Evolutionary conservation across 1,140 invertebrate species (phyloP).

Genomic region (Brachionus sp.): DNA sequence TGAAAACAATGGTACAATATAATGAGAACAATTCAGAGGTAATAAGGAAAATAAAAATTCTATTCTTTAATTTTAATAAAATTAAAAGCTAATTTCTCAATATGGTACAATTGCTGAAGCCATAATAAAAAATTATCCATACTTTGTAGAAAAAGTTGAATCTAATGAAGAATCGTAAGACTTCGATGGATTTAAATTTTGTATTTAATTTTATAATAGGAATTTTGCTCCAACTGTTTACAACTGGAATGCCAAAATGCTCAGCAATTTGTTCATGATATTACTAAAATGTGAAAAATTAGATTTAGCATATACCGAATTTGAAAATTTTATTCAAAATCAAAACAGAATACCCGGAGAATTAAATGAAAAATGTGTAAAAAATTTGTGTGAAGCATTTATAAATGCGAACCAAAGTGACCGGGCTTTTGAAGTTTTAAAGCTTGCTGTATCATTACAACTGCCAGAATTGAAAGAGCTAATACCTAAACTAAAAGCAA

Average conservation of each 20-base stretch:
- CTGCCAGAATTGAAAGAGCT: neutral
- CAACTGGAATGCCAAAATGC: slow-evolving; percentile 27
- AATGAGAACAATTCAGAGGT: neutral
- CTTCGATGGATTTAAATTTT: neutral
- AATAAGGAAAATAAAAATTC: neutral
- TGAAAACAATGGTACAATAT: slow-evolving; percentile 26
- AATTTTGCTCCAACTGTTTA: neutral
- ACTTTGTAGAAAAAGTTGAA: neutral
- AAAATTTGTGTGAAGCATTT: neutral
- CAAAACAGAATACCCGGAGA: slow-evolving; percentile 26
- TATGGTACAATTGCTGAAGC: neutral
- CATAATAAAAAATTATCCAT: slow-evolving; percentile 17
- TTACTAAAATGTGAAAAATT: neutral
- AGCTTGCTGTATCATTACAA: neutral
- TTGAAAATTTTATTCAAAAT: slow-evolving; percentile 29
- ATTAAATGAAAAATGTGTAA: slow-evolving; percentile 7
- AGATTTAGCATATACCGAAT: neutral
- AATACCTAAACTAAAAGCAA: neutral
- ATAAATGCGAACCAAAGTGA: neutral
- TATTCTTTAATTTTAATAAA: neutral
- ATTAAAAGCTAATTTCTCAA: neutral
- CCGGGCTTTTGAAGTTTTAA: slow-evolving; percentile 14
- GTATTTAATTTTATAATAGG: neutral
- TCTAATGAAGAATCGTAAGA: neutral
- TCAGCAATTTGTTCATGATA: slow-evolving; percentile 30